These are phyloP conservation scores for Heliornis fulica DNA, from an alignment of 2,113 vertebrate species.

Conservation along the genomic window DNA sequence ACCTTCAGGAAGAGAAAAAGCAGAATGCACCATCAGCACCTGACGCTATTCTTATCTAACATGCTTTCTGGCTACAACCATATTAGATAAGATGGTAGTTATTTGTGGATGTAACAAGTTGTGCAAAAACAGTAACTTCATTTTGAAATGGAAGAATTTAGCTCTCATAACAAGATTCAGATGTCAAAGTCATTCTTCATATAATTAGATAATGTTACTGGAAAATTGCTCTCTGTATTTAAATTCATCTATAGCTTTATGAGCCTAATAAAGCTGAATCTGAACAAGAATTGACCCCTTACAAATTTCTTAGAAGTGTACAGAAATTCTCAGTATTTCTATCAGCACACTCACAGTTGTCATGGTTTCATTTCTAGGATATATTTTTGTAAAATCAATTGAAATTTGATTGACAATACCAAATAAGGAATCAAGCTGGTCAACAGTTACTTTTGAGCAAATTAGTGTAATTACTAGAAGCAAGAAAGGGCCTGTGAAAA, in stretches of 20 bases:
- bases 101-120: not conserved
- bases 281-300: not conserved
- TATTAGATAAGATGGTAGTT: not conserved
- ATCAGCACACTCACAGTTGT: not conserved
- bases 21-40: not conserved
- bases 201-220: not conserved
- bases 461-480: not conserved
- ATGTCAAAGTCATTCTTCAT: not conserved
- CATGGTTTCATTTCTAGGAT: not conserved
- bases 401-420: not conserved
- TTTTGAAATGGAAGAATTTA: not conserved
- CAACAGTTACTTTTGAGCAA: not conserved
- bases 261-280: not conserved
- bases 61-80: not conserved
- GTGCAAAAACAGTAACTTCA: not conserved
- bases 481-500: not conserved
- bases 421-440: not conserved
- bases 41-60: not conserved
- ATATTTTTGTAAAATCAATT: not conserved
- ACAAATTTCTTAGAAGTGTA: not conserved
- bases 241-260: not conserved
- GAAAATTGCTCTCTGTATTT: not conserved
- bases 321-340: not conserved
- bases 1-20: not conserved
- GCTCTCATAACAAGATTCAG: not conserved